Percentiles rank a stretch among this genome's conserved stretches.
Conservation (phyloP, 2,888 invertebrate species). For the Acronicta leporina region DNA sequence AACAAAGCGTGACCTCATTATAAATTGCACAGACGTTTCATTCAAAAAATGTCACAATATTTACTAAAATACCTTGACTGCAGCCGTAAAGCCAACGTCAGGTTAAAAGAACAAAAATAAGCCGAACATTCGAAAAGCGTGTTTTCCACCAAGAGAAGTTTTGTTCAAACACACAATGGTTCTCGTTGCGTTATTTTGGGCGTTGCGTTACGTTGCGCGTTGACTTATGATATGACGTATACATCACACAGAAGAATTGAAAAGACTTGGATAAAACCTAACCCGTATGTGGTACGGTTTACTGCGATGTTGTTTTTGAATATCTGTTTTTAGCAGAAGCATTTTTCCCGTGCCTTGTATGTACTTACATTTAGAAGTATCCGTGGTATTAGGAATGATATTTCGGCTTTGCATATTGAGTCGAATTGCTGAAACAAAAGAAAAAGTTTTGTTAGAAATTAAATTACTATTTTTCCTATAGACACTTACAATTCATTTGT, state of each 20-base stretch:
- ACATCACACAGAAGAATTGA: constrained; percentile 31
- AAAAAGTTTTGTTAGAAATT: constrained; percentile 8
- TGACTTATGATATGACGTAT: constrained; percentile 35
- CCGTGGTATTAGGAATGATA: constrained; percentile 92
- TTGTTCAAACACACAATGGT: constrained; percentile 45
- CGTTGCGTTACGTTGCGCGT: constrained; percentile 33
- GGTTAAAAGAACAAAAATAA: constrained; percentile 33
- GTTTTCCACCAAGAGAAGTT: constrained; percentile 37
- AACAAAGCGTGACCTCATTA: constrained; percentile 7
- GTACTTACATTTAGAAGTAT: constrained; percentile 93
- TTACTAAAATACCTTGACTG: constrained; percentile 23
- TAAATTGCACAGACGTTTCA: constrained; percentile 8
- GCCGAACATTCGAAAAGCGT: constrained; percentile 37
- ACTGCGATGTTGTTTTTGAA: background rate
- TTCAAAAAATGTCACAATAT: constrained; percentile 18
- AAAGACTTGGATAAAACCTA: constrained; percentile 29
- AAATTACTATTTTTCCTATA: too few relatives aligned
- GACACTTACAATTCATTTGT: too few relatives aligned
- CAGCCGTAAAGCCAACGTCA: constrained; percentile 21
- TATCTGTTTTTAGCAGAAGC: background rate
- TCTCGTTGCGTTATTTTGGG: constrained; percentile 45
- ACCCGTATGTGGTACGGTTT: constrained; percentile 12
- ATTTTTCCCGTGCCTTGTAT: background rate
- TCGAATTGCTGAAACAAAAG: constrained; percentile 92
- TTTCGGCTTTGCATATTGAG: constrained; percentile 93